Percentiles rank a stretch among this genome's conserved stretches.
phyloP scores from a whole-genome alignment of 2,113 vertebrate species.

The Neogobius melanostomus region DNA sequence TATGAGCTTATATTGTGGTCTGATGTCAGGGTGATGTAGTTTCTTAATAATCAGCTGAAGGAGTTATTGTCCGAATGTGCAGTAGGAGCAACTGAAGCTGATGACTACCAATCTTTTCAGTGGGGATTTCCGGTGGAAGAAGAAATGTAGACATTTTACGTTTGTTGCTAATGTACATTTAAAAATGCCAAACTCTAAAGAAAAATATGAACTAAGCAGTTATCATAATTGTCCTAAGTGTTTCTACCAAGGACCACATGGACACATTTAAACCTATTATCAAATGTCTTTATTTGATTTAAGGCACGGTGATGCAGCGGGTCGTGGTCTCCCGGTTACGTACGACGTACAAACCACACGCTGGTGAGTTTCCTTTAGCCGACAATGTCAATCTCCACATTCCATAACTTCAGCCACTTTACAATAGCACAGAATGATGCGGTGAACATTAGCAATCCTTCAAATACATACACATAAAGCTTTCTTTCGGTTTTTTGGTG shows the following conservation, averaged over 20 bases:
- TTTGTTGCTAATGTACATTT: too few species aligned
- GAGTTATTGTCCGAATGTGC: too few species aligned
- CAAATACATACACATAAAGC: background rate
- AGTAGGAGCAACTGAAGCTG: too few species aligned
- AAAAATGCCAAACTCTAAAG: too few species aligned
- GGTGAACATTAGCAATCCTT: conserved; percentile 21
- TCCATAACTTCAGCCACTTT: conserved; percentile 15
- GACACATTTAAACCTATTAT: conserved; percentile 17
- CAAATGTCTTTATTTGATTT: conserved; percentile 58
- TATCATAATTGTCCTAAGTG: too few species aligned
- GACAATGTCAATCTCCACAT: conserved; percentile 22
- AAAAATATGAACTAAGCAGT: too few species aligned
- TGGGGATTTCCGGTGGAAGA: too few species aligned
- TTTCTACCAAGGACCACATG: background rate
- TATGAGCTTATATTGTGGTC: too few species aligned
- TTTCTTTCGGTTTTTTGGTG: background rate
- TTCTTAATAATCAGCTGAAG: too few species aligned
- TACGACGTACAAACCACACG: conserved; percentile 31
- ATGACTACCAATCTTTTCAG: too few species aligned
- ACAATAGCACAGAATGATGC: conserved; percentile 26
- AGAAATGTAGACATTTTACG: too few species aligned
- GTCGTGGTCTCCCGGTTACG: conserved; percentile 27
- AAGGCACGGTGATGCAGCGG: conserved; percentile 36
- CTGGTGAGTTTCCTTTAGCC: conserved; percentile 25
- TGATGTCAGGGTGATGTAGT: too few species aligned